Evolutionary conservation across 2,113 vertebrate genomes (phyloP).

Genomic region (Brienomyrus longianalis): DNA sequence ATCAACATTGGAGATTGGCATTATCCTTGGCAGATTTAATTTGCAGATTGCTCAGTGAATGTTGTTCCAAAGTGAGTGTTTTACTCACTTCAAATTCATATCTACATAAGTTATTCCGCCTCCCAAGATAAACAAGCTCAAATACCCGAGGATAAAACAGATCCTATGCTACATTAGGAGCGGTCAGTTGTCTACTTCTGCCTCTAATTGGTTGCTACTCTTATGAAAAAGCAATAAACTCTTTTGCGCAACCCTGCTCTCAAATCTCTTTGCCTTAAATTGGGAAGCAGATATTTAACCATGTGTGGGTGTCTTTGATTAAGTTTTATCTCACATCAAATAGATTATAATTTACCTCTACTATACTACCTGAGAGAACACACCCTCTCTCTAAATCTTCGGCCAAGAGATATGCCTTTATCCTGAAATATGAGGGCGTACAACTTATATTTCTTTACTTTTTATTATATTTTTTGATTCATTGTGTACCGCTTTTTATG

Average conservation of each 20-base stretch:
- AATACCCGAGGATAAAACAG: not conserved
- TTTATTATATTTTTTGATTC: not conserved
- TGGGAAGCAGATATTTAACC: not conserved
- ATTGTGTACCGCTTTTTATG: not conserved
- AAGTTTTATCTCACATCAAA: not conserved
- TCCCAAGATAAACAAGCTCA: not conserved
- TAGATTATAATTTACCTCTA: not conserved
- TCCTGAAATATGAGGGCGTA: not conserved
- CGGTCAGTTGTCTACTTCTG: not conserved
- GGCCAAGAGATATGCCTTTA: not conserved
- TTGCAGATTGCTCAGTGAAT: not conserved
- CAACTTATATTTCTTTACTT: not conserved
- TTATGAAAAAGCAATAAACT: not conserved
- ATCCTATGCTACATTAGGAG: not conserved
- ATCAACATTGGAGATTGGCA: not conserved
- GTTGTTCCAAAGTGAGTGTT: not conserved
- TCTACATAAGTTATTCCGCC: not conserved
- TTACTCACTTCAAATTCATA: not conserved
- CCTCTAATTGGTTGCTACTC: not conserved
- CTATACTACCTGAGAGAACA: not conserved
- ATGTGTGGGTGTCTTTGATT: not conserved
- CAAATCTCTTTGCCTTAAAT: not conserved
- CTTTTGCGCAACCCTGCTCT: not conserved
- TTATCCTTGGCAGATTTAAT: not conserved
- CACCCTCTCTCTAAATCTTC: not conserved